Evolutionary conservation across 1,140 invertebrate species (phyloP).

Genomic region (Drosophila watanabei): DNA sequence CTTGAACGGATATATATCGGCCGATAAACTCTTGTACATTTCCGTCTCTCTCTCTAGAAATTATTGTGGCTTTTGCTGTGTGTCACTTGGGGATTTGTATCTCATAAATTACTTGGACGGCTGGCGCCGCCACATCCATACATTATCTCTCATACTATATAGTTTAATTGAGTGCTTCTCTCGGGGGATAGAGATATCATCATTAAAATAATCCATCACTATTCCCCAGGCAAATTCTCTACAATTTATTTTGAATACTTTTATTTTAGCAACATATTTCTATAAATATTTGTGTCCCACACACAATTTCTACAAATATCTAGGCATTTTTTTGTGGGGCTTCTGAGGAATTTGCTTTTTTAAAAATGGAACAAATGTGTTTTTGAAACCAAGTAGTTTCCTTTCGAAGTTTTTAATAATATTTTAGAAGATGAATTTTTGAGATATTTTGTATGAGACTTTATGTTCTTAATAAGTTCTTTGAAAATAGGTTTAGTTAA

Average conservation of each 20-base stretch:
- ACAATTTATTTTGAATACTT: slow-evolving; percentile 33
- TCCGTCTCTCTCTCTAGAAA: slow-evolving; percentile 19
- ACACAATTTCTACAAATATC: slow-evolving; percentile 35
- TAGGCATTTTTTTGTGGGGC: slow-evolving; percentile 24
- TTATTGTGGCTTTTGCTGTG: slow-evolving; percentile 38
- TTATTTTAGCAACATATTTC: slow-evolving; percentile 60
- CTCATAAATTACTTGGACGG: slow-evolving; percentile 37
- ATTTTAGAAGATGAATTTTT: neutral
- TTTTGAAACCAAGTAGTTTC: neutral
- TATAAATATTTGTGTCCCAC: slow-evolving; percentile 60
- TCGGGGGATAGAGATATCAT: slow-evolving; percentile 8
- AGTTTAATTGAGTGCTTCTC: slow-evolving; percentile 38
- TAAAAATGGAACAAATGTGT: neutral
- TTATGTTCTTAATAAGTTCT: neutral
- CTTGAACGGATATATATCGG: slow-evolving; percentile 49
- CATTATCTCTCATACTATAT: slow-evolving; percentile 13
- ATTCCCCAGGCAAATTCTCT: slow-evolving; percentile 14
- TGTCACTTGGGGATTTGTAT: slow-evolving; percentile 52
- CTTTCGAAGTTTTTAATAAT: neutral
- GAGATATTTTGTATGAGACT: too few species aligned
- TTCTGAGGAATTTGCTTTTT: slow-evolving; percentile 11
- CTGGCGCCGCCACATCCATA: slow-evolving; percentile 35
- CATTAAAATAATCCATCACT: slow-evolving; percentile 40
- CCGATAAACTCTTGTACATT: slow-evolving; percentile 19
- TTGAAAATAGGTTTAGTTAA: neutral